Evolutionary conservation across 2,113 vertebrate genomes (phyloP).

Genomic region (Nicator chloris): DNA sequence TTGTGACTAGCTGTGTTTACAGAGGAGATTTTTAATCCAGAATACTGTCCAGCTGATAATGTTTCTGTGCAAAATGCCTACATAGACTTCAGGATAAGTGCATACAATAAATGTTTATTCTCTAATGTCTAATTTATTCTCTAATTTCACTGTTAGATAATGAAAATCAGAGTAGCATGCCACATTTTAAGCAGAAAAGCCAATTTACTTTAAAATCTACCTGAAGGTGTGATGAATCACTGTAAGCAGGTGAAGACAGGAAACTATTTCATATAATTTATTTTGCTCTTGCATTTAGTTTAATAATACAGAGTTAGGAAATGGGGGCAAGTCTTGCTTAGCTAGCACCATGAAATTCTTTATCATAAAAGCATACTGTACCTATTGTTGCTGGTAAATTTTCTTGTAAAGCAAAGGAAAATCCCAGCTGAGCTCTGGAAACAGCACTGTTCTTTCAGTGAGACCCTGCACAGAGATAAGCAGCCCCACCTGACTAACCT

Average conservation of each 20-base stretch:
- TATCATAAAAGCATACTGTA: background rate
- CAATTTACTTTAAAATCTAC: background rate
- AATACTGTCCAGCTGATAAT: background rate
- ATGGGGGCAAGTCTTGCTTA: background rate
- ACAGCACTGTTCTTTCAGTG: background rate
- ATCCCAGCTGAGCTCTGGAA: background rate
- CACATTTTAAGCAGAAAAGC: background rate
- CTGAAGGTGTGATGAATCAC: background rate
- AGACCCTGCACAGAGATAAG: background rate
- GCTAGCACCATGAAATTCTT: background rate
- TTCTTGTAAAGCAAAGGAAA: background rate
- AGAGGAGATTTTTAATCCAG: background rate
- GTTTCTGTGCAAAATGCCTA: background rate
- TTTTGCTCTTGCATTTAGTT: background rate
- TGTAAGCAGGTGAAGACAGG: background rate
- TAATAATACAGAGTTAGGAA: background rate
- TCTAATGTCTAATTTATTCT: background rate
- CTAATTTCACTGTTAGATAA: background rate
- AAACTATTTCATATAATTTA: background rate
- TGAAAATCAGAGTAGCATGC: background rate
- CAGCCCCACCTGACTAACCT: background rate
- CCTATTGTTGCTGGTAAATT: background rate
- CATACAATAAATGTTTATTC: background rate
- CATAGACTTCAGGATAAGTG: background rate
- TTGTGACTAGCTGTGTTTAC: background rate